Conservation (phyloP, 2,888 invertebrate genomes). For the Fragum fragum region DNA sequence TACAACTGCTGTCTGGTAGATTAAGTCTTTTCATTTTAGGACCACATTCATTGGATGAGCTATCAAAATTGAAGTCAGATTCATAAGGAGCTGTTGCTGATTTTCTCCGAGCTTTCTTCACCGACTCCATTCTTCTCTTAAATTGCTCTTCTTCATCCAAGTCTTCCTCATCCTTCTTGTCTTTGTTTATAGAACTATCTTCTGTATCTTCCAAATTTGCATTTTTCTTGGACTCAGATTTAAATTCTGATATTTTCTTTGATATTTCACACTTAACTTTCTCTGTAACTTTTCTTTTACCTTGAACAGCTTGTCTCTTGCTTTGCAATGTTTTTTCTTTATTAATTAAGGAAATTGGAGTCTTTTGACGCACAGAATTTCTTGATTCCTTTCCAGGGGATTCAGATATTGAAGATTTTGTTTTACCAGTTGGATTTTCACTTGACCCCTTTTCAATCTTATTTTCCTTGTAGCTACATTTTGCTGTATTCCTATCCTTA, state of each 20-base stretch:
- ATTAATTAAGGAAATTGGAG: no score
- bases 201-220: background rate
- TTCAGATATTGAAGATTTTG: no score
- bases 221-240: background rate
- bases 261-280: background rate
- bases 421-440: no score
- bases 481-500: no score
- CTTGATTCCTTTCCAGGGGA: no score
- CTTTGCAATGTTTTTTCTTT: no score
- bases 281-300: background rate
- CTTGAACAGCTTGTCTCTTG: no score
- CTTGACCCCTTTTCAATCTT: no score
- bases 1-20: no score
- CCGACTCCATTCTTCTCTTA: conserved; percentile 47
- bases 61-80: conserved; percentile 61
- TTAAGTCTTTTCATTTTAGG: no score
- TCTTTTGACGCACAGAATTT: no score
- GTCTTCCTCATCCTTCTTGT: background rate
- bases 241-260: background rate
- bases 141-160: conserved; percentile 46
- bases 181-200: background rate
- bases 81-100: conserved; percentile 44
- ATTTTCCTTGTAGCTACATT: no score
- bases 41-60: background rate
- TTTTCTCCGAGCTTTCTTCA: conserved; percentile 43